Percentiles rank a stretch among this genome's conserved stretches.
Conservation (phyloP, 2,797 vertebrate species). For the Poeciliopsis gracilis region DNA sequence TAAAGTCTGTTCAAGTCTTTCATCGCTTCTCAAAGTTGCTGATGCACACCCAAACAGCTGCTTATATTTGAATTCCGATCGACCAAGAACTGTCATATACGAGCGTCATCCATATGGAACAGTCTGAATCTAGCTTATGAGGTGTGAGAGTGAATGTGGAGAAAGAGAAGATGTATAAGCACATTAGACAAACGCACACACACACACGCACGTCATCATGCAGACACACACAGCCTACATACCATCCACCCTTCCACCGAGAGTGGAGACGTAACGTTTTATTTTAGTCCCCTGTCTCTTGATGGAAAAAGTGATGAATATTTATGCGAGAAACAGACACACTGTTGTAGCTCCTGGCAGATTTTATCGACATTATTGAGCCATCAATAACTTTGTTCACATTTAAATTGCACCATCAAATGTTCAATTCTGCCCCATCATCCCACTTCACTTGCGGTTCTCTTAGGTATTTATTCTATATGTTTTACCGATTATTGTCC, state of each 20-base stretch:
- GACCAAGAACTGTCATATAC: slow-evolving; percentile 42
- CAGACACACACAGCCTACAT: not conserved
- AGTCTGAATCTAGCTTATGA: slow-evolving; percentile 51
- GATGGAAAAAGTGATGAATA: slow-evolving; percentile 54
- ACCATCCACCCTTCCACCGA: slow-evolving; percentile 1
- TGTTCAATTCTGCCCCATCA: slow-evolving; percentile 17
- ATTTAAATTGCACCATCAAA: slow-evolving; percentile 26
- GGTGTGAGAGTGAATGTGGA: slow-evolving; percentile 35
- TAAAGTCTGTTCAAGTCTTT: slow-evolving; percentile 16
- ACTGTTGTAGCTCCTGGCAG: slow-evolving; percentile 2
- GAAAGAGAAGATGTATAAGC: slow-evolving; percentile 8
- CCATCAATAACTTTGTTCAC: slow-evolving; percentile 24
- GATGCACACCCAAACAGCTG: slow-evolving; percentile 54
- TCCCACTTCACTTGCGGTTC: slow-evolving; percentile 13
- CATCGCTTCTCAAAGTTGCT: slow-evolving; percentile 35
- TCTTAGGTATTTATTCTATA: not conserved
- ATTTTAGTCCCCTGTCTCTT: slow-evolving; percentile 30
- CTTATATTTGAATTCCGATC: slow-evolving; percentile 65
- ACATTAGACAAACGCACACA: slow-evolving; percentile 10
- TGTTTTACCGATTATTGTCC: not conserved
- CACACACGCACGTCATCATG: not conserved
- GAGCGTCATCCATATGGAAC: slow-evolving; percentile 69
- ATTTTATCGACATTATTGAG: slow-evolving; percentile 25
- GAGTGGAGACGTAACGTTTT: slow-evolving; percentile 26
- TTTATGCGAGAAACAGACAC: slow-evolving; percentile 39